Percentiles rank a stretch among this genome's conserved stretches.
Evolutionary conservation across 2,113 vertebrate species (phyloP).

Genomic region (Cinclus cinclus): DNA sequence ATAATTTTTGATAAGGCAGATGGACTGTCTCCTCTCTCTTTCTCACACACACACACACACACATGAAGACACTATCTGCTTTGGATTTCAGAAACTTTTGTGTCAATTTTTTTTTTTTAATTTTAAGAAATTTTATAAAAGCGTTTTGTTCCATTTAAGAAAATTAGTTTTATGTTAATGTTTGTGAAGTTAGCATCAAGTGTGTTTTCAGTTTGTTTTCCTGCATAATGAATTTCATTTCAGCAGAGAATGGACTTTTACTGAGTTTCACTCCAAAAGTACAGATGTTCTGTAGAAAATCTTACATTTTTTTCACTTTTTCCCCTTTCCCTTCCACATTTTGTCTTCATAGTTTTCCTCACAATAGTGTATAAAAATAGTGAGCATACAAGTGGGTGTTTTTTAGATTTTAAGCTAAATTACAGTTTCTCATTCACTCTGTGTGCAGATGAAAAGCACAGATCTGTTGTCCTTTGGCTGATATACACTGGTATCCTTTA

Average conservation of each 20-base stretch:
- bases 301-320: background rate
- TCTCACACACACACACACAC: background rate
- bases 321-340: background rate
- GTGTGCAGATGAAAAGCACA: background rate
- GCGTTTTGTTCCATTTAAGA: background rate
- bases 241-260: background rate
- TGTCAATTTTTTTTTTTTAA: background rate
- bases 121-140: background rate
- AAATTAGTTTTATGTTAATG: background rate
- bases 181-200: background rate
- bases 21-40: background rate
- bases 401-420: background rate
- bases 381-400: background rate
- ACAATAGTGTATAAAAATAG: background rate
- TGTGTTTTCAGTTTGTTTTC: background rate
- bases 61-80: background rate
- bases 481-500: background rate
- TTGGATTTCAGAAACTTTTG: background rate
- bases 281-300: background rate
- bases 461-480: background rate
- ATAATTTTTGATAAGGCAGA: slow-evolving; percentile 47
- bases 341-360: background rate
- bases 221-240: background rate
- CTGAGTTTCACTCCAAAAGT: background rate
- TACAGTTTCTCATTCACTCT: background rate